These are phyloP conservation scores for Brachionus angularis DNA, from an alignment of 1,140 invertebrate genomes.

Conservation along the genomic window DNA sequence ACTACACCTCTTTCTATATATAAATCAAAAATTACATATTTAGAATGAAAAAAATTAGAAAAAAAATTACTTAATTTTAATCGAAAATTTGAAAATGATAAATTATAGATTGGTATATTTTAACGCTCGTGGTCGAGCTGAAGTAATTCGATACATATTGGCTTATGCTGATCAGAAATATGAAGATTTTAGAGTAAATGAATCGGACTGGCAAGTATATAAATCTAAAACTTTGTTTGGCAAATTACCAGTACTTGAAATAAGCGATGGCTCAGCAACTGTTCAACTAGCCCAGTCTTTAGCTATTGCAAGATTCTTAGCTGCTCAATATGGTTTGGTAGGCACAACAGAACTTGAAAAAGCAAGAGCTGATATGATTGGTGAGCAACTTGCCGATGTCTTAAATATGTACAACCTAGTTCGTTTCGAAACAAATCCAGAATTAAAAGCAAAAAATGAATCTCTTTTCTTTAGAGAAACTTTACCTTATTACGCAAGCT, in stretches of 20 bases:
- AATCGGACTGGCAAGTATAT: constrained; percentile 44
- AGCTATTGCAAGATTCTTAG: neutral
- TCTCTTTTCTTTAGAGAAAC: no score
- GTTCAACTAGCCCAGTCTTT: neutral
- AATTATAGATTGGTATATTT: constrained; percentile 45
- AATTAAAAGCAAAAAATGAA: no score
- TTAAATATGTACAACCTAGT: no score
- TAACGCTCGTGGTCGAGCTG: constrained; percentile 45
- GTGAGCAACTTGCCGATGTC: neutral
- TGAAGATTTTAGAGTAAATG: constrained; percentile 45
- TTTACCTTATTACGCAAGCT: no score
- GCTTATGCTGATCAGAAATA: constrained; percentile 44
- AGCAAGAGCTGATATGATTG: neutral
- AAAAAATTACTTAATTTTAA: no score
- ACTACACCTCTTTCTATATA: no score
- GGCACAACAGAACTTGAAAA: neutral
- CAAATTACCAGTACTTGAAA: neutral
- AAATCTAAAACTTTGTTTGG: neutral
- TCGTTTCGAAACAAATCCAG: no score
- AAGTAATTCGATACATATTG: constrained; percentile 45
- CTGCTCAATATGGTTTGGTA: neutral
- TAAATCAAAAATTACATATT: no score
- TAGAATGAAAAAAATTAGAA: no score
- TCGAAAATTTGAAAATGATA: no score
- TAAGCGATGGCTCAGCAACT: neutral